Conservation (phyloP, 2,888 invertebrate genomes). For the Leptarthrus brevirostris region DNA sequence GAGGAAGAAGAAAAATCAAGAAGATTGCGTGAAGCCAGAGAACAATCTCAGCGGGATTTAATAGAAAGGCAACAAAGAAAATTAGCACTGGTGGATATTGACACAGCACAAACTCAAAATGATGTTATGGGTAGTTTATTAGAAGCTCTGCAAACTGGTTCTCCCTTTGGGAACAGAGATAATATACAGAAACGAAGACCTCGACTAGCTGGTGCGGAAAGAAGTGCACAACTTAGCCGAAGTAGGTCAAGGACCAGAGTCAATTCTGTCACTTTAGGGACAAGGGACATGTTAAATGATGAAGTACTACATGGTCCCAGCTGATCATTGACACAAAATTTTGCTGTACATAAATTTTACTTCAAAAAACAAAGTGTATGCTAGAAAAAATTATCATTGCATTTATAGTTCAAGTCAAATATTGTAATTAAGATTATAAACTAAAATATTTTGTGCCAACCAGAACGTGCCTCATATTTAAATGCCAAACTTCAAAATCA, state of each 20-base stretch:
- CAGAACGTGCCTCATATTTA: too few relatives aligned
- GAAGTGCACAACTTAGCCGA: constrained; percentile 88
- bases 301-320: constrained; percentile 59
- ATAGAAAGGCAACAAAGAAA: constrained; percentile 83
- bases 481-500: too few relatives aligned
- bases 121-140: constrained; percentile 98
- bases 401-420: too few relatives aligned
- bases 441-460: too few relatives aligned
- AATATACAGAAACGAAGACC: constrained; percentile 83
- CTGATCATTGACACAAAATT: too few relatives aligned
- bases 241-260: constrained; percentile 87
- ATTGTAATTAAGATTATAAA: too few relatives aligned
- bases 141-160: constrained; percentile 93
- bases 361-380: not conserved
- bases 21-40: constrained; percentile 84
- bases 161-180: constrained; percentile 90
- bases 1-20: constrained; percentile 88
- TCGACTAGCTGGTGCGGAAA: constrained; percentile 90
- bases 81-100: constrained; percentile 91
- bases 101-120: constrained; percentile 87
- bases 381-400: too few relatives aligned
- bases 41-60: constrained; percentile 86
- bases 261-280: constrained; percentile 62
- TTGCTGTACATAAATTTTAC: not conserved
- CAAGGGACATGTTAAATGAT: constrained; percentile 64